Evolutionary conservation across 2,113 vertebrate genomes (phyloP).

Genomic region (Daphoenositta chrysoptera): DNA sequence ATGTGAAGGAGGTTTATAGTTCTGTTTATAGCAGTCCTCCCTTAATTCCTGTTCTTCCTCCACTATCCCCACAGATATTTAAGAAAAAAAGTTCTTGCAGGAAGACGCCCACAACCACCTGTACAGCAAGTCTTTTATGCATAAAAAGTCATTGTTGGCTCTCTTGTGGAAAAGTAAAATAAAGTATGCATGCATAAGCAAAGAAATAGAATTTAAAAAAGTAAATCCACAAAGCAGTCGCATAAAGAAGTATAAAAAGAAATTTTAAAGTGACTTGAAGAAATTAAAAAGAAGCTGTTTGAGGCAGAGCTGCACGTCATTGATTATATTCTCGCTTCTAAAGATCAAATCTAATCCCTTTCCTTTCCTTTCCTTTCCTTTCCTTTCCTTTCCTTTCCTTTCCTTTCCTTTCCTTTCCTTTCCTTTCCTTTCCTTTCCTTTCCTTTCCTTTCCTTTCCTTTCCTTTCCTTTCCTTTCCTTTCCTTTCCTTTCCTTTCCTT

Average conservation of each 20-base stretch:
- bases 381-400: too few relatives aligned
- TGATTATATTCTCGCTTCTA: not conserved
- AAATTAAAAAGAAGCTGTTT: not conserved
- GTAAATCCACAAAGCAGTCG: not conserved
- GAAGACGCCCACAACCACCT: not conserved
- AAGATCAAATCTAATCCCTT: not conserved
- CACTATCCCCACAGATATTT: not conserved
- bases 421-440: not conserved
- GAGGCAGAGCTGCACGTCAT: not conserved
- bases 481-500: too few relatives aligned
- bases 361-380: too few relatives aligned
- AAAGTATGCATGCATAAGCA: not conserved
- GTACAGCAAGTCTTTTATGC: not conserved
- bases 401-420: not conserved
- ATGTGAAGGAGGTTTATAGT: not conserved
- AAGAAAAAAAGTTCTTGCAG: not conserved
- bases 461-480: too few relatives aligned
- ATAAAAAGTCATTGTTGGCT: not conserved
- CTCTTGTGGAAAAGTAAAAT: not conserved
- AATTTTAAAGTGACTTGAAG: not conserved
- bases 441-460: too few relatives aligned
- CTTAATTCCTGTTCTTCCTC: conserved; percentile 16
- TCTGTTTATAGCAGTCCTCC: not conserved
- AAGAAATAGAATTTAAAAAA: not conserved
- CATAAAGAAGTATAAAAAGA: not conserved